phyloP scores from a whole-genome alignment of 2,888 invertebrate genomes.

The Drosophila rellima region DNA sequence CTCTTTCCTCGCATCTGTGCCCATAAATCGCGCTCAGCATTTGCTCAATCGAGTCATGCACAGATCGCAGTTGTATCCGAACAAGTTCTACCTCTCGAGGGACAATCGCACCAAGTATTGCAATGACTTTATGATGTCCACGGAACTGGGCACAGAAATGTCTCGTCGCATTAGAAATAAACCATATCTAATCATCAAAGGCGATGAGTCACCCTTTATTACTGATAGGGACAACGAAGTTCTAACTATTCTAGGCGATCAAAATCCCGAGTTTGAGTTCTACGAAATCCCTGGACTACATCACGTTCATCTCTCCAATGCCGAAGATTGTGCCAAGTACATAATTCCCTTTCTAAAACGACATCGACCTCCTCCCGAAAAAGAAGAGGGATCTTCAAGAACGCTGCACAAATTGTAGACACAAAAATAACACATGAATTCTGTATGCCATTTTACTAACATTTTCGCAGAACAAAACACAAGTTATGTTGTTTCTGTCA shows the following conservation, averaged over 20 bases:
- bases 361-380: not conserved
- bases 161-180: conserved; percentile 1
- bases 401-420: not conserved
- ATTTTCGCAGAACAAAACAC: too few relatives aligned
- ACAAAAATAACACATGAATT: not conserved
- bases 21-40: not conserved
- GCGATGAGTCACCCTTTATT: not conserved
- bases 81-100: not conserved
- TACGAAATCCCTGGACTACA: not conserved
- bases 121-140: not conserved
- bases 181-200: conserved; percentile 13
- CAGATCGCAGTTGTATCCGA: conserved; percentile 10
- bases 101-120: conserved; percentile 4
- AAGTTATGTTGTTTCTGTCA: too few relatives aligned
- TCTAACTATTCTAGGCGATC: not conserved
- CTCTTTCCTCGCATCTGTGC: not conserved
- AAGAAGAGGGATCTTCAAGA: not conserved
- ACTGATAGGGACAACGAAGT: not conserved
- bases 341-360: conserved; percentile 5
- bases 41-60: not conserved
- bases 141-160: not conserved
- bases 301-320: conserved; percentile 3
- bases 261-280: not conserved
- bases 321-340: not conserved
- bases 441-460: too few relatives aligned